These are phyloP conservation scores for Onchidella celtica DNA, from an alignment of 2,888 invertebrate species.

Conservation along the genomic window DNA sequence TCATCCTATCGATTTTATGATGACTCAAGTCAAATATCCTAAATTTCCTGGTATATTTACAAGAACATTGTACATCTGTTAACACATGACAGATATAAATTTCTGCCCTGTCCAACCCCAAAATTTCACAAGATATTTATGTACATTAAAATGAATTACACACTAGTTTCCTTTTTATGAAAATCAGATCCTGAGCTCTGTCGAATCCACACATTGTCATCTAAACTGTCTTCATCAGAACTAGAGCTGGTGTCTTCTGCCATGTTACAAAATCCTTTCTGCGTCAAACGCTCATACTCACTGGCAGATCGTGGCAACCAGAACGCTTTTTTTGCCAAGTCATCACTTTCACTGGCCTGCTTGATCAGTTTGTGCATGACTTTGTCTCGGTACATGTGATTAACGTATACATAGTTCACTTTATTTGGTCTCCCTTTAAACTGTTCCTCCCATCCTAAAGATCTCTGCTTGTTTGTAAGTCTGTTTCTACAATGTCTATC, in stretches of 20 bases:
- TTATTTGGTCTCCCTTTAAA: conserved; percentile 65
- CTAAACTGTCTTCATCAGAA: conserved; percentile 67
- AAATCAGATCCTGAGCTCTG: conserved; percentile 67
- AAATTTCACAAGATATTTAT: too few species aligned
- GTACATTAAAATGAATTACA: conserved; percentile 57
- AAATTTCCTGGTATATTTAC: too few species aligned
- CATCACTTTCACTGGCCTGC: conserved; percentile 64
- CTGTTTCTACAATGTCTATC: conserved; percentile 60
- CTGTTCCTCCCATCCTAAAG: conserved; percentile 74
- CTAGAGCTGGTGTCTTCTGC: conserved; percentile 69
- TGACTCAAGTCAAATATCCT: too few species aligned
- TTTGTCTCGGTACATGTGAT: conserved; percentile 73
- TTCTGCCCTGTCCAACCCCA: too few species aligned
- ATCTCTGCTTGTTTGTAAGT: conserved; percentile 67
- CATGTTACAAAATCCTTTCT: conserved; percentile 57
- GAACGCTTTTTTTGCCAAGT: conserved; percentile 63
- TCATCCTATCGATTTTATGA: too few species aligned
- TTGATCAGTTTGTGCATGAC: conserved; percentile 72
- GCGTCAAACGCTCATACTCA: conserved; percentile 59
- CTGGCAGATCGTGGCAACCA: conserved; percentile 71
- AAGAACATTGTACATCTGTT: too few species aligned
- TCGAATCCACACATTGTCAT: conserved; percentile 74
- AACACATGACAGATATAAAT: too few species aligned
- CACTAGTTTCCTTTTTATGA: conserved; percentile 78
- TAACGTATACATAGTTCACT: conserved; percentile 74